These are phyloP conservation scores for Pseudomugil tenellus DNA, from an alignment of 2,797 vertebrate genomes.

Conservation along the genomic window DNA sequence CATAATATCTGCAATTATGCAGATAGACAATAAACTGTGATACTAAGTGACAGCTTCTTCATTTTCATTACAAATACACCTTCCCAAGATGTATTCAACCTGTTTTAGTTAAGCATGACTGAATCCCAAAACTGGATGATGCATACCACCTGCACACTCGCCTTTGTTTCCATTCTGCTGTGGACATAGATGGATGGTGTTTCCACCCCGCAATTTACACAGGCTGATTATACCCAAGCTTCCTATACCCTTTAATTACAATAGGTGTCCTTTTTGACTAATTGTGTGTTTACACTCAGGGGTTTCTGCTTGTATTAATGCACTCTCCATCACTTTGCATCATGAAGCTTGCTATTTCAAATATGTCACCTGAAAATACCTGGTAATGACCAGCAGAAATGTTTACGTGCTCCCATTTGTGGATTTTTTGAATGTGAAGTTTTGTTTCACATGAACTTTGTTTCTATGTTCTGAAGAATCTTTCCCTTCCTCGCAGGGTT, in stretches of 20 bases:
- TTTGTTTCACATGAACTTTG: constrained; percentile 30
- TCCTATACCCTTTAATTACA: constrained; percentile 78
- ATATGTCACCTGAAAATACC: constrained; percentile 36
- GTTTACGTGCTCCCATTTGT: constrained; percentile 25
- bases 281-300: constrained; percentile 75
- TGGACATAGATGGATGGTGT: constrained; percentile 72
- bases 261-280: constrained; percentile 79
- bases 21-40: constrained; percentile 46
- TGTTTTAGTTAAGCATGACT: constrained; percentile 58
- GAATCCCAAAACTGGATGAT: constrained; percentile 54
- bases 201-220: constrained; percentile 70
- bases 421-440: constrained; percentile 17
- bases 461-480: constrained; percentile 38
- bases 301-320: constrained; percentile 62
- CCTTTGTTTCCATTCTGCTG: constrained; percentile 69
- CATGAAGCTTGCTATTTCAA: constrained; percentile 35
- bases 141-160: constrained; percentile 20
- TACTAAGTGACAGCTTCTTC: constrained; percentile 35
- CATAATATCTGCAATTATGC: constrained; percentile 58
- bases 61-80: constrained; percentile 30
- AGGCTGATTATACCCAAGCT: constrained; percentile 70
- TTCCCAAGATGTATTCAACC: constrained; percentile 39
- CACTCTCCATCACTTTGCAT: constrained; percentile 38
- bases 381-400: constrained; percentile 51
- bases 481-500: constrained; percentile 82